Conservation (phyloP, 2,888 invertebrate species). For the Drosophila borealis region DNA sequence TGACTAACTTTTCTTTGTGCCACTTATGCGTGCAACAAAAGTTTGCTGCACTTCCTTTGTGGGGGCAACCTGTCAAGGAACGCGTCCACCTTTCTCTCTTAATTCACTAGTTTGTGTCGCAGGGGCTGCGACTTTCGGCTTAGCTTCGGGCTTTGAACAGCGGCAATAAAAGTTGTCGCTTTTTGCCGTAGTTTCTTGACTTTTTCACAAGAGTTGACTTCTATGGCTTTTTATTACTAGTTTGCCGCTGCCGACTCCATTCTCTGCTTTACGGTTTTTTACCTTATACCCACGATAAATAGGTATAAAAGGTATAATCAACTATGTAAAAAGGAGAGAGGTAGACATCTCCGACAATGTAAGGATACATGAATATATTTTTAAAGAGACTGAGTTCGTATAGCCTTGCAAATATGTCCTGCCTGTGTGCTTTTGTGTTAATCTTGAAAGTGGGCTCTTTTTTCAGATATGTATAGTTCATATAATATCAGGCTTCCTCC, state of each 20-base stretch:
- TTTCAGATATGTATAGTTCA: too few species aligned
- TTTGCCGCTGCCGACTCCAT: slow-evolving; percentile 10
- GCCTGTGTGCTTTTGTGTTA: too few species aligned
- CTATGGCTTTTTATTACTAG: slow-evolving; percentile 58
- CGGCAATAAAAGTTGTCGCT: slow-evolving; percentile 59
- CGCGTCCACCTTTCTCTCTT: slow-evolving; percentile 25
- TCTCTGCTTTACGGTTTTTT: not conserved
- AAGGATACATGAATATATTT: too few species aligned
- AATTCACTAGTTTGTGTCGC: slow-evolving; percentile 6
- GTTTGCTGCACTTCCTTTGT: slow-evolving; percentile 66
- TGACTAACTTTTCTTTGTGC: slow-evolving; percentile 48
- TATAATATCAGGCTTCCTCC: too few species aligned
- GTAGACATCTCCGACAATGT: not conserved
- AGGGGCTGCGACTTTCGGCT: not conserved
- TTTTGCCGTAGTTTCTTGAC: slow-evolving; percentile 58
- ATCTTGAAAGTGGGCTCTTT: too few species aligned
- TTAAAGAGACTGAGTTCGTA: too few species aligned
- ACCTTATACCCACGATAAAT: not conserved
- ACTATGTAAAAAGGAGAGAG: not conserved
- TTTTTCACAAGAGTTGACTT: slow-evolving; percentile 63
- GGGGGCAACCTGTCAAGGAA: slow-evolving; percentile 21
- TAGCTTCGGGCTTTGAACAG: not conserved
- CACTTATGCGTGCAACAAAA: slow-evolving; percentile 60
- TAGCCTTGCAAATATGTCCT: too few species aligned
- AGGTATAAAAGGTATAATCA: not conserved